Percentiles rank a stretch among this genome's conserved stretches.
Evolutionary conservation across 2,113 vertebrate genomes (phyloP).

Genomic region (Bubo blakistoni): DNA sequence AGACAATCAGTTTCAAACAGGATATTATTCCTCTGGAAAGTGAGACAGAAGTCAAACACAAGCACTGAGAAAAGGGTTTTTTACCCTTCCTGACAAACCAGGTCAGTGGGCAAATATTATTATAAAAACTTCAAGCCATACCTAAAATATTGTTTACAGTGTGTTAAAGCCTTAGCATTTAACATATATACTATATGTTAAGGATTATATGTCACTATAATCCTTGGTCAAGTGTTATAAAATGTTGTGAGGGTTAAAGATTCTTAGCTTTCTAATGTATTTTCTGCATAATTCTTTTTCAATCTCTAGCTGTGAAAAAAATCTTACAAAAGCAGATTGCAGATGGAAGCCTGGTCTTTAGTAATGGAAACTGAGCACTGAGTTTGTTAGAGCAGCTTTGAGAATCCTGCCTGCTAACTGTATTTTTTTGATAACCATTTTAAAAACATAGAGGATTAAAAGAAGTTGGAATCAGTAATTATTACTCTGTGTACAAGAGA

Average conservation of each 20-base stretch:
- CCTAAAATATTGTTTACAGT: not conserved
- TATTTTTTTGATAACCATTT: not conserved
- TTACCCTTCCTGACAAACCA: not conserved
- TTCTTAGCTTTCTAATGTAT: not conserved
- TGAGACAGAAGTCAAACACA: not conserved
- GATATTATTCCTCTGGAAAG: not conserved
- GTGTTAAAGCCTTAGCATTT: not conserved
- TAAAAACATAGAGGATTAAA: not conserved
- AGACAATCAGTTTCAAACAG: not conserved
- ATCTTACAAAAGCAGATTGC: not conserved
- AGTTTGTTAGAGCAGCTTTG: not conserved
- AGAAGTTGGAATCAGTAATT: not conserved
- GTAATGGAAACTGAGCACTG: not conserved
- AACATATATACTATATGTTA: not conserved
- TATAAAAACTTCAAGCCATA: not conserved
- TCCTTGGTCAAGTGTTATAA: not conserved
- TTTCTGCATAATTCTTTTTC: not conserved
- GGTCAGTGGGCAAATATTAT: not conserved
- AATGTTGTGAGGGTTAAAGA: not conserved
- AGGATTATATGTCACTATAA: not conserved
- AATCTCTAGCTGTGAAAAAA: not conserved
- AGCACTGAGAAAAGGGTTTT: not conserved
- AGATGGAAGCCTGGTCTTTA: not conserved
- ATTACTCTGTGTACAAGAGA: not conserved
- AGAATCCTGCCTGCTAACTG: not conserved